phyloP scores from a whole-genome alignment of 1,140 invertebrate genomes.

The Leptestheria dahalacensis region DNA sequence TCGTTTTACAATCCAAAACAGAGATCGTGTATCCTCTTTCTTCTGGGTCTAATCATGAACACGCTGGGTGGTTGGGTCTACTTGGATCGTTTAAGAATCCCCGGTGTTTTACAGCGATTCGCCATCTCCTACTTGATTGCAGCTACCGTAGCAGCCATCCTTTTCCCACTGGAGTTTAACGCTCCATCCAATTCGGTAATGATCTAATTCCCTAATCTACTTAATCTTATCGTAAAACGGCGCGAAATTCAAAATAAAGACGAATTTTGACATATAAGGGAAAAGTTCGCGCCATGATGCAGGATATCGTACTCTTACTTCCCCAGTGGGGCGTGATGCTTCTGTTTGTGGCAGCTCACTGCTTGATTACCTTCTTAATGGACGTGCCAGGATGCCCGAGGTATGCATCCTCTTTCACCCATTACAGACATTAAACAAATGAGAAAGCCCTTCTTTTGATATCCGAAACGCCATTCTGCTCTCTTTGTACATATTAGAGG shows the following conservation, averaged over 20 bases:
- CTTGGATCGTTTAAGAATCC: constrained; percentile 49
- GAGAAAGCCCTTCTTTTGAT: neutral
- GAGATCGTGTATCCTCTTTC: constrained; percentile 53
- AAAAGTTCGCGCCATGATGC: constrained; percentile 4
- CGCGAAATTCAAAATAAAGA: neutral
- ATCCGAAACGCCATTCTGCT: too few species aligned
- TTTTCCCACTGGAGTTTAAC: constrained; percentile 24
- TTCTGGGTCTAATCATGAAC: constrained; percentile 56
- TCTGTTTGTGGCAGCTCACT: constrained; percentile 43
- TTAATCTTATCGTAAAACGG: neutral
- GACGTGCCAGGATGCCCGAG: constrained; percentile 56
- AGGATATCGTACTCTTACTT: constrained; percentile 6
- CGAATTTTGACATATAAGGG: constrained; percentile 1
- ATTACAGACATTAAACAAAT: neutral
- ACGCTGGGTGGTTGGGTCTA: constrained; percentile 31
- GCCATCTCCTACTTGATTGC: constrained; percentile 60
- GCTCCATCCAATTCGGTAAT: constrained; percentile 2
- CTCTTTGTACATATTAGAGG: too few species aligned
- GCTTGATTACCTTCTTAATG: constrained; percentile 50
- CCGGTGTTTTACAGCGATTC: constrained; percentile 72
- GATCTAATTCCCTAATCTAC: too few species aligned
- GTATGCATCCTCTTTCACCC: constrained; percentile 31
- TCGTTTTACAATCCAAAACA: constrained; percentile 26
- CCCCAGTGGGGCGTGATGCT: constrained; percentile 53
- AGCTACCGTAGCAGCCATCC: constrained; percentile 47